These are phyloP conservation scores for Dicerorhinus sumatrensis DNA, from an alignment of 2,113 vertebrate species.

Conservation along the genomic window DNA sequence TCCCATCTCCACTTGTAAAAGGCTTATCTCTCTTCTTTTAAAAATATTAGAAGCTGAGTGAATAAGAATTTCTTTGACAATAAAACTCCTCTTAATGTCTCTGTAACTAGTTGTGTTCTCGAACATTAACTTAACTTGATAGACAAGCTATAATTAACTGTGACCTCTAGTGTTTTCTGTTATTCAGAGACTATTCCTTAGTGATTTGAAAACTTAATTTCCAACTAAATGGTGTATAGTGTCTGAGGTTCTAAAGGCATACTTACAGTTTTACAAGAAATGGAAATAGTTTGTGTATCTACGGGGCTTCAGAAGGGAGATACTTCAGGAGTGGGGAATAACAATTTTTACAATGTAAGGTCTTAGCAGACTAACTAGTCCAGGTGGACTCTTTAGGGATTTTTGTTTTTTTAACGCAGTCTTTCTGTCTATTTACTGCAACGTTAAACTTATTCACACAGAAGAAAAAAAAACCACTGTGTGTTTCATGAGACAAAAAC, in stretches of 20 bases:
- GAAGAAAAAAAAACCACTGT: background rate
- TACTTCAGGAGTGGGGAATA: background rate
- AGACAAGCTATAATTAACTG: constrained; percentile 75
- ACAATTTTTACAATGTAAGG: constrained; percentile 21
- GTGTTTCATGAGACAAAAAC: constrained; percentile 1
- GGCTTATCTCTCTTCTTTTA: constrained; percentile 29
- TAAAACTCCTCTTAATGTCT: constrained; percentile 47
- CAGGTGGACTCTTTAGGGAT: background rate
- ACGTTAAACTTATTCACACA: constrained; percentile 26
- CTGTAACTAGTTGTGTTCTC: constrained; percentile 46
- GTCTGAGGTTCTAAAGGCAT: constrained; percentile 25
- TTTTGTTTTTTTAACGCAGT: background rate
- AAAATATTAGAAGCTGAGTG: constrained; percentile 49
- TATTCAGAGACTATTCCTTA: constrained; percentile 67
- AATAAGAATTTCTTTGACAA: constrained; percentile 56
- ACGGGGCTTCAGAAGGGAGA: background rate
- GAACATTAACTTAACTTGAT: constrained; percentile 68
- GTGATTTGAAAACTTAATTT: constrained; percentile 76
- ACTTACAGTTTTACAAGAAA: constrained; percentile 41
- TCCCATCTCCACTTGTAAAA: constrained; percentile 45
- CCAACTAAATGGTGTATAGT: constrained; percentile 39
- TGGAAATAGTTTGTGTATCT: constrained; percentile 25
- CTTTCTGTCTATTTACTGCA: constrained; percentile 23
- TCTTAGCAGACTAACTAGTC: background rate
- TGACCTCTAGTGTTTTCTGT: constrained; percentile 64